These are phyloP conservation scores for Lordiphosa andalusiaca DNA, from an alignment of 2,888 invertebrate species.

Conservation along the genomic window DNA sequence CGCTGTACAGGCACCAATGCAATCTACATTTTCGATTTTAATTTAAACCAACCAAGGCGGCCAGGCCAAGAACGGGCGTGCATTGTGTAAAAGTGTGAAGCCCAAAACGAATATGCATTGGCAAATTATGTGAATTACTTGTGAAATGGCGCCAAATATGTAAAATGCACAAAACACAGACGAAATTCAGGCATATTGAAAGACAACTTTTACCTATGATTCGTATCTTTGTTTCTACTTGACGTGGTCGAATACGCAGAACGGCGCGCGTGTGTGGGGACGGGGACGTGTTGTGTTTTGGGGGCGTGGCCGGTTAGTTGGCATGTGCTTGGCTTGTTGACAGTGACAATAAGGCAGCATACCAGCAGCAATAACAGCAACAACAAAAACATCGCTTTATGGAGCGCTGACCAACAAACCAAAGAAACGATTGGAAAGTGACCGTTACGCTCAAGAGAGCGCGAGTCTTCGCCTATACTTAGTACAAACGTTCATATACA, in stretches of 20 bases:
- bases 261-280: slow-evolving; percentile 24
- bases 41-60: slow-evolving; percentile 25
- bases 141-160: slow-evolving; percentile 30
- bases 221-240: slow-evolving; percentile 26
- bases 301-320: slow-evolving; percentile 58
- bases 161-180: slow-evolving; percentile 25
- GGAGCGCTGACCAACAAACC: slow-evolving; percentile 52
- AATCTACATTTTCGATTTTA: slow-evolving; percentile 16
- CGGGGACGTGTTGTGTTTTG: slow-evolving; percentile 51
- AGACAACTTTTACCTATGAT: slow-evolving; percentile 73
- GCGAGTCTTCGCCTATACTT: not conserved
- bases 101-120: slow-evolving; percentile 15
- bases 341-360: slow-evolving; percentile 45
- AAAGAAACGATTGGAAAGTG: slow-evolving; percentile 69
- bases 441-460: slow-evolving; percentile 40
- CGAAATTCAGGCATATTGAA: slow-evolving; percentile 51
- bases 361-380: slow-evolving; percentile 18
- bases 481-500: not conserved
- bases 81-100: slow-evolving; percentile 35
- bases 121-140: slow-evolving; percentile 7
- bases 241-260: slow-evolving; percentile 38
- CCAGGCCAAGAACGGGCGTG: slow-evolving; percentile 12
- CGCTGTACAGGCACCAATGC: slow-evolving; percentile 30
- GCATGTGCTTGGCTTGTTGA: slow-evolving; percentile 36
- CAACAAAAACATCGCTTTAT: slow-evolving; percentile 41